Conservation (phyloP, 2,888 invertebrate species). For the Gastrophysa polygoni region DNA sequence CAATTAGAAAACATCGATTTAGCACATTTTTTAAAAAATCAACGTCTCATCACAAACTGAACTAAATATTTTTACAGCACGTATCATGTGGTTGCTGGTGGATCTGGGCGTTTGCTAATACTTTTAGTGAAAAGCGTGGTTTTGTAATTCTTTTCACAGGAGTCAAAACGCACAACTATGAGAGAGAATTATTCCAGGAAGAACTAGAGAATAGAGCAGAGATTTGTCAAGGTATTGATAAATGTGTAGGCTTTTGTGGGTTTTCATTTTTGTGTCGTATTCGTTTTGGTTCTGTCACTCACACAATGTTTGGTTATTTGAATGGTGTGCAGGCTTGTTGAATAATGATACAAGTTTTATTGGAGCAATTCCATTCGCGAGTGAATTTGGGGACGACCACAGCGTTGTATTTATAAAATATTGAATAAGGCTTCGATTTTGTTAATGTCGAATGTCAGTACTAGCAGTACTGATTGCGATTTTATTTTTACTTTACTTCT, state of each 20-base stretch:
- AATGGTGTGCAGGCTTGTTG: constrained; percentile 19
- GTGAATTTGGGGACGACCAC: no score
- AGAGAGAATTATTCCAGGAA: constrained; percentile 30
- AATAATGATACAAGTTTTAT: no score
- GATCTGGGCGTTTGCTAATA: constrained; percentile 17
- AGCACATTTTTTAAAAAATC: no score
- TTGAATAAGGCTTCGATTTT: no score
- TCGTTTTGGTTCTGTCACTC: constrained; percentile 9
- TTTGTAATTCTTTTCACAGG: constrained; percentile 29
- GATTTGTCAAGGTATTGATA: constrained; percentile 34
- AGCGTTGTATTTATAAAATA: no score
- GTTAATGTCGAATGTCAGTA: no score
- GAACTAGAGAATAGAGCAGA: constrained; percentile 32
- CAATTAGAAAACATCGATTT: no score
- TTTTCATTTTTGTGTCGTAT: constrained; percentile 18
- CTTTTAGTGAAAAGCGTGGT: constrained; percentile 17
- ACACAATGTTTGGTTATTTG: background rate
- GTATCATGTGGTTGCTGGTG: constrained; percentile 13
- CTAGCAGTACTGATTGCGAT: no score
- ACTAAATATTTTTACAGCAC: constrained; percentile 1
- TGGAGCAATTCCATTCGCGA: no score
- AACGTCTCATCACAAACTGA: background rate
- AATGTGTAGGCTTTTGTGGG: constrained; percentile 20
- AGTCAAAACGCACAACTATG: constrained; percentile 26
- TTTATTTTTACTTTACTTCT: no score